These are phyloP conservation scores for Apamea crenata DNA, from an alignment of 2,888 invertebrate species.

Conservation along the genomic window DNA sequence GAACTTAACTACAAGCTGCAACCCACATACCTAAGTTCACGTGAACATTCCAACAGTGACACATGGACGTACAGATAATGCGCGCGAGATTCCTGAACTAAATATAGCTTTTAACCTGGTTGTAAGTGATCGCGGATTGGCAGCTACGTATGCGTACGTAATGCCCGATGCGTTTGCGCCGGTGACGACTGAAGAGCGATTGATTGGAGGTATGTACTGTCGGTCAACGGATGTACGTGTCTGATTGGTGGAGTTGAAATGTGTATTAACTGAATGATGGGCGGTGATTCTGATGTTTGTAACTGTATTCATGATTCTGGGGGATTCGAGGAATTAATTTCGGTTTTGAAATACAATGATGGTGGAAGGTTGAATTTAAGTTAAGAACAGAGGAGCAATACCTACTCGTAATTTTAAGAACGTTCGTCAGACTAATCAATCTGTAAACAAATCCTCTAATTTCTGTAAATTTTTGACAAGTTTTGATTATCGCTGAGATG, in stretches of 20 bases:
- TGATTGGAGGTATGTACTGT: conserved; percentile 36
- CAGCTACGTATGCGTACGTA: conserved; percentile 67
- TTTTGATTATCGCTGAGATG: too few relatives aligned
- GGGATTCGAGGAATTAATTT: neutral
- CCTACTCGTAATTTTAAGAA: too few relatives aligned
- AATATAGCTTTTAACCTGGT: conserved; percentile 70
- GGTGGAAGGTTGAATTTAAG: neutral
- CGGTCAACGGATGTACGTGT: conserved; percentile 1
- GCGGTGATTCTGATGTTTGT: neutral
- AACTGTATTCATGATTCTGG: neutral
- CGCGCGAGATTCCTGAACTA: conserved; percentile 68
- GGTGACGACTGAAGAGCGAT: conserved; percentile 52
- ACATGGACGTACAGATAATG: conserved; percentile 47
- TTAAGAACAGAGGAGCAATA: neutral
- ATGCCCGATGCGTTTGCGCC: conserved; percentile 38
- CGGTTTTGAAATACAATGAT: neutral
- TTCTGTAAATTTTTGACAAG: too few relatives aligned
- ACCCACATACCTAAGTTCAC: conserved; percentile 24
- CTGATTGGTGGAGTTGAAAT: conserved; percentile 15
- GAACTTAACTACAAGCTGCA: neutral
- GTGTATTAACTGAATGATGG: conserved; percentile 5
- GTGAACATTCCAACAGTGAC: conserved; percentile 53
- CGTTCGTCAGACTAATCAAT: too few relatives aligned
- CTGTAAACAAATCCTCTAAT: too few relatives aligned
- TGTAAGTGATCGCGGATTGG: conserved; percentile 65